A percentile compares a stretch with the other conserved stretches of the same genome.
Conservation (phyloP, 2,797 vertebrate species). For the Hydrophis major region DNA sequence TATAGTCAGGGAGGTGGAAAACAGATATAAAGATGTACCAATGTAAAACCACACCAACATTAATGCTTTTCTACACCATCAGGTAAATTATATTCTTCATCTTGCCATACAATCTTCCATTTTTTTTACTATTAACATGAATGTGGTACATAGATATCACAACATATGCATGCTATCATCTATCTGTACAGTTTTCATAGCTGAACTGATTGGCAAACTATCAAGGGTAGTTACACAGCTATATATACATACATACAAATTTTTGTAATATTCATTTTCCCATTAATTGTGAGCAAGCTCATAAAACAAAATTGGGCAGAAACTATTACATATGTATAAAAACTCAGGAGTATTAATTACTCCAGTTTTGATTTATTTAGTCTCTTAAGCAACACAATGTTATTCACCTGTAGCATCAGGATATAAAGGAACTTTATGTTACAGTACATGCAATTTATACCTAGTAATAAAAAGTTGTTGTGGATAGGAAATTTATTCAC, state of each 20-base stretch:
- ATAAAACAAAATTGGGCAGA: slow-evolving; percentile 42
- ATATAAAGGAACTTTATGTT: slow-evolving; percentile 42
- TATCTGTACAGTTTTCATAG: neutral
- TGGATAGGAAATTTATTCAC: slow-evolving; percentile 47
- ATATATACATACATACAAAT: neutral
- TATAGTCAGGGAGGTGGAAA: neutral
- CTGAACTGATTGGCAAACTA: slow-evolving; percentile 25
- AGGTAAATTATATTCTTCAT: neutral
- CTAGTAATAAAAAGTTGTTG: slow-evolving; percentile 44
- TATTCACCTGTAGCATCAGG: slow-evolving; percentile 40
- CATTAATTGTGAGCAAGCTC: slow-evolving; percentile 20
- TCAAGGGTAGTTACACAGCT: neutral
- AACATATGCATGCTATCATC: neutral
- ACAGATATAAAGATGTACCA: neutral
- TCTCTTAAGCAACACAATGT: slow-evolving; percentile 45
- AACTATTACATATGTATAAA: slow-evolving; percentile 48
- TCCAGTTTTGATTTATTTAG: slow-evolving; percentile 45
- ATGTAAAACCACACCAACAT: neutral
- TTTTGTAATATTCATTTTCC: slow-evolving; percentile 29
- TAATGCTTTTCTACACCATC: neutral
- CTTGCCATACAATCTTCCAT: neutral
- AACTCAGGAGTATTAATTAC: slow-evolving; percentile 32
- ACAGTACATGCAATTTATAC: slow-evolving; percentile 42
- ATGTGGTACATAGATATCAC: neutral
- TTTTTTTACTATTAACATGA: neutral